Evolutionary conservation across 2,113 vertebrate genomes (phyloP), one percentile per base, ranked within the genome.

Genomic region (Rhynchomys soricoides): DNA sequence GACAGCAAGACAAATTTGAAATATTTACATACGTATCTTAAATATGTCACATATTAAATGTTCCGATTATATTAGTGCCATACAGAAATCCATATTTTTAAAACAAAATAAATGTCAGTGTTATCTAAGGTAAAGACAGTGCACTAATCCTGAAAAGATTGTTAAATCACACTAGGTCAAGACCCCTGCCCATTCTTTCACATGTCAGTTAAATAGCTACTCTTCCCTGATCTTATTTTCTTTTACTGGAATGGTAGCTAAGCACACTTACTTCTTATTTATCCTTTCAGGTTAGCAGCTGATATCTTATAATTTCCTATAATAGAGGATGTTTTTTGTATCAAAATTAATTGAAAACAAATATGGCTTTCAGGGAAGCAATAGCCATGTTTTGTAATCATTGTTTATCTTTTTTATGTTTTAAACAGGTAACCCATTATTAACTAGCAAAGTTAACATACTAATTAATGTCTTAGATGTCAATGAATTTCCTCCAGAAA

Each of bases 401-500:
- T 40, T 4, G 1, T 96, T 93, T 97, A 92, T 90, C 94, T 75
- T 94, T 96, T 96, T 94, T 94, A 93, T 95, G 5, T 97, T 98
- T 98, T 94, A 22, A 89, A 83, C 91, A 99, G 99, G 99, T 96
- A 99, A 99, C 81, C 99, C 99, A 43, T 98, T 99, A 48, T 98
- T 99, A 98, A 99, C 98, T 97, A 99, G 99, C 95, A 99, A 99
- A 97, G 99, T 99, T 96, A 99, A 99, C 34, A 99, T 99, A 97
- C 98, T 99, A 75, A 99, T 99, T 97, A 99, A 99, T 91, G 99
- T 99, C 64, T 71, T 99, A 98, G 99, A 99, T 98, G 99, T 99
- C 97, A 99, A 99, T 79, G 99, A 99, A 98, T 99, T 99, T 98
- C 99, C 99, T 55, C 99, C 99, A 83, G 99, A 99, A 97, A 99